Evolutionary conservation across 2,888 invertebrate species (phyloP).

Genomic region (Nudaria mundana): DNA sequence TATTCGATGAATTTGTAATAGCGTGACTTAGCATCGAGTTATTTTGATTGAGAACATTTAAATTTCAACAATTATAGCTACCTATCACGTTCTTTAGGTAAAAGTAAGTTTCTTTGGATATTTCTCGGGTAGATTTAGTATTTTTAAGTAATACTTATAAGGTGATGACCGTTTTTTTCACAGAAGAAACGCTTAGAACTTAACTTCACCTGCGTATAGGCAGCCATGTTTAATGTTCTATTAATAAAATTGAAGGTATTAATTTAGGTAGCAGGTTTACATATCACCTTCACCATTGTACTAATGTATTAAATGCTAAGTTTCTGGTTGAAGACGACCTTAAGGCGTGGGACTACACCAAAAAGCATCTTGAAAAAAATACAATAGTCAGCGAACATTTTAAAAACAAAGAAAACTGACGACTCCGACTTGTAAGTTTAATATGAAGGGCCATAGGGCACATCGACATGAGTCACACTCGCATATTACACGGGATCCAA

Average conservation of each 20-base stretch:
- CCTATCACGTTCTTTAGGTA: background rate
- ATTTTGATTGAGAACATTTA: conserved; percentile 6
- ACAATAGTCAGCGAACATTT: conserved; percentile 21
- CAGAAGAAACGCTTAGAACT: too few species aligned
- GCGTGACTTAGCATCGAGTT: conserved; percentile 23
- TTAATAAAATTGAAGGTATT: too few species aligned
- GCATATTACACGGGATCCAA: conserved; percentile 16
- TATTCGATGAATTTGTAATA: conserved; percentile 10
- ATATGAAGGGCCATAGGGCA: conserved; percentile 16
- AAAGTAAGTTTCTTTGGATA: background rate
- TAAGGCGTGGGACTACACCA: too few species aligned
- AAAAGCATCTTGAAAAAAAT: background rate
- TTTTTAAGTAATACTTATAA: too few species aligned
- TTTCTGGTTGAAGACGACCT: too few species aligned
- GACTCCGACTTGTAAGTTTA: conserved; percentile 18
- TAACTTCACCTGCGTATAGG: too few species aligned
- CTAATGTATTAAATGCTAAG: too few species aligned
- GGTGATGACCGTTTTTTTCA: too few species aligned
- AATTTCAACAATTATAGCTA: background rate
- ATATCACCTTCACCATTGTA: too few species aligned
- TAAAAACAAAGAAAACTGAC: conserved; percentile 19
- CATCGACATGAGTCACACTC: conserved; percentile 34
- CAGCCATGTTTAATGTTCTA: too few species aligned
- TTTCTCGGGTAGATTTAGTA: too few species aligned
- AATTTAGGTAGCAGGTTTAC: too few species aligned